Evolutionary conservation across 2,888 invertebrate genomes (phyloP).

Genomic region (Himalopsyche kuldschensis): DNA sequence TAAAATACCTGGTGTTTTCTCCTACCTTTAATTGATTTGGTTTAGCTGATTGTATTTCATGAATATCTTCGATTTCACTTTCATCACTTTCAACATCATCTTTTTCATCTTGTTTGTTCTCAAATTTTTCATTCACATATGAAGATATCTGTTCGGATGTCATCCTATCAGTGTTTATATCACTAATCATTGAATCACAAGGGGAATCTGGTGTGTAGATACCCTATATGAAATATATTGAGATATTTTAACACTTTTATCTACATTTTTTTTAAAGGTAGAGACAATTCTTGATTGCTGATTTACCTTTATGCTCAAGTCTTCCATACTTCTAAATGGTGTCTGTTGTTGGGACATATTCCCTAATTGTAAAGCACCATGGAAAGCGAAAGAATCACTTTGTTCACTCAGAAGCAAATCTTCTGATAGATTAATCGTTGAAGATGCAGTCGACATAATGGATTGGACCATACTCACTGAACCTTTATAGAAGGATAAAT

Average conservation of each 20-base stretch:
- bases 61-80: background rate
- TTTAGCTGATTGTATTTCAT: slow-evolving; percentile 3
- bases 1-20: background rate
- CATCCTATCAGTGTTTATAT: slow-evolving; percentile 31
- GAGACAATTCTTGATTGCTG: background rate
- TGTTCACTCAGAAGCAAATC: slow-evolving; percentile 43
- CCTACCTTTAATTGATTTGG: slow-evolving; percentile 20
- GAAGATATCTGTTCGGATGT: slow-evolving; percentile 33
- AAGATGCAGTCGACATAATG: slow-evolving; percentile 31
- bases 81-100: slow-evolving; percentile 15
- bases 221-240: slow-evolving; percentile 14
- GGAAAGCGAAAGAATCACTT: slow-evolving; percentile 48
- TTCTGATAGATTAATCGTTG: slow-evolving; percentile 25
- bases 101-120: slow-evolving; percentile 13
- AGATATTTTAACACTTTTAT: too few relatives aligned
- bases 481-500: slow-evolving; percentile 43
- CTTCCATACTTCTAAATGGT: slow-evolving; percentile 53
- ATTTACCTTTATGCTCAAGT: slow-evolving; percentile 51
- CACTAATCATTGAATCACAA: slow-evolving; percentile 34
- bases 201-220: slow-evolving; percentile 38
- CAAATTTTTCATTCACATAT: slow-evolving; percentile 35
- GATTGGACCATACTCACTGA: slow-evolving; percentile 50
- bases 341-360: slow-evolving; percentile 50
- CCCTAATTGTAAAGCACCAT: slow-evolving; percentile 52
- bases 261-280: background rate